Percentiles rank a stretch among this genome's conserved stretches.
Conservation (phyloP, 2,113 vertebrate species). For the Eclectus roratus region DNA sequence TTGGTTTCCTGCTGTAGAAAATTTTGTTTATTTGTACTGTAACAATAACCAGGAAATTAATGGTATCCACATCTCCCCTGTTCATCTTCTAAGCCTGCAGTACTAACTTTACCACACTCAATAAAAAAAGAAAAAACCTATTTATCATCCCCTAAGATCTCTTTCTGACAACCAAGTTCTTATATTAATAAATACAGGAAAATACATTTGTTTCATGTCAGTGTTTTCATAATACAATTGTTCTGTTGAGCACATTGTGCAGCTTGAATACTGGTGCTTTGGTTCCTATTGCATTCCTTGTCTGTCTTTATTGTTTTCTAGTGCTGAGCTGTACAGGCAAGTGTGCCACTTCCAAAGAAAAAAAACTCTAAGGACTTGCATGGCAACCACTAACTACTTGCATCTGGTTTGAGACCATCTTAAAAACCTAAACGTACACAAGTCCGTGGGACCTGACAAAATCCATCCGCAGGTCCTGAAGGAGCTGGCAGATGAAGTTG, state of each 20-base stretch:
- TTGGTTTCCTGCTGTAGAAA: not conserved
- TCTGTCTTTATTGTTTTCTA: not conserved
- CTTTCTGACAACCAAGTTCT: not conserved
- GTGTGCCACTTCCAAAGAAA: not conserved
- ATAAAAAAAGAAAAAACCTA: not conserved
- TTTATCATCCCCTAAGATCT: not conserved
- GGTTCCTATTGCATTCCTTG: not conserved
- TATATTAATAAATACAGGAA: not conserved
- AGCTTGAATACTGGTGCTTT: not conserved
- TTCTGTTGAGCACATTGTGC: not conserved
- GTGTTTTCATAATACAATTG: not conserved
- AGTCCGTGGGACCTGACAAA: no score
- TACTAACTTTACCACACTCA: not conserved
- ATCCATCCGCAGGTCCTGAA: no score
- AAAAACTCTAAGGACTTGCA: not conserved
- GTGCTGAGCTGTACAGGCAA: not conserved
- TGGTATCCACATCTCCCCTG: not conserved
- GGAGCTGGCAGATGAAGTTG: no score
- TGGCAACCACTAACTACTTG: no score
- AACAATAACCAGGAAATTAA: slow-evolving; percentile 44
- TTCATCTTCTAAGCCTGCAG: not conserved
- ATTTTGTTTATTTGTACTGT: not conserved
- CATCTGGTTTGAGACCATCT: no score
- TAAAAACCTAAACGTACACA: no score
- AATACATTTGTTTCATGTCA: not conserved